Percentiles rank a stretch among this genome's conserved stretches.
Conservation (phyloP, 2,113 vertebrate genomes). For the Ibidorhyncha struthersii region DNA sequence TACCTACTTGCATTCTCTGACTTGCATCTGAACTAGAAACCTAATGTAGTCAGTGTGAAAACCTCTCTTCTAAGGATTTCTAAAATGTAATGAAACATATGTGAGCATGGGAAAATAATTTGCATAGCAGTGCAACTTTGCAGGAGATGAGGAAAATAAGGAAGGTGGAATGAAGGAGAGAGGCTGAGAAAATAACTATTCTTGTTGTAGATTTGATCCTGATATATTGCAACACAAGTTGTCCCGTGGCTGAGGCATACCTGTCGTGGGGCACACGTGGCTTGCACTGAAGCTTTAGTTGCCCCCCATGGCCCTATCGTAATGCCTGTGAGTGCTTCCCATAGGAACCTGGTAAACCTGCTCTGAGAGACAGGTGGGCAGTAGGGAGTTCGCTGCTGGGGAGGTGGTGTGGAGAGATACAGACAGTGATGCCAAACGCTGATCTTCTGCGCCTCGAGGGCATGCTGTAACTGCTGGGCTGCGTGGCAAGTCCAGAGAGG, state of each 20-base stretch:
- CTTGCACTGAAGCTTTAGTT: background rate
- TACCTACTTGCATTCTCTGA: background rate
- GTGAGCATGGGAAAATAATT: background rate
- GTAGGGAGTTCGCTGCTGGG: background rate
- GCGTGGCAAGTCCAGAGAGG: background rate
- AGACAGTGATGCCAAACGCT: background rate
- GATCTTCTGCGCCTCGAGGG: background rate
- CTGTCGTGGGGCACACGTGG: fast-evolving
- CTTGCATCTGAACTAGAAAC: background rate
- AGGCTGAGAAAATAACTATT: background rate
- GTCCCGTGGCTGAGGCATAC: background rate
- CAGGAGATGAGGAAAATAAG: background rate
- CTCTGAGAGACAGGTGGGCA: background rate
- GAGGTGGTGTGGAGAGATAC: background rate
- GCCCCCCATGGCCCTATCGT: fast-evolving
- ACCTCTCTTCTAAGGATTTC: background rate
- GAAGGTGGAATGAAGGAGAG: background rate
- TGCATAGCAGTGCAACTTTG: background rate
- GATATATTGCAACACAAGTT: background rate
- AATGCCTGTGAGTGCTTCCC: background rate
- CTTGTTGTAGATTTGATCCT: background rate
- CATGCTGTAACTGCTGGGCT: background rate
- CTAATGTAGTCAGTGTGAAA: background rate
- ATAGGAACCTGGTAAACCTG: background rate
- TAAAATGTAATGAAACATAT: background rate